Evolutionary conservation across 2,113 vertebrate species (phyloP).

Genomic region (Coracopsis vasa): DNA sequence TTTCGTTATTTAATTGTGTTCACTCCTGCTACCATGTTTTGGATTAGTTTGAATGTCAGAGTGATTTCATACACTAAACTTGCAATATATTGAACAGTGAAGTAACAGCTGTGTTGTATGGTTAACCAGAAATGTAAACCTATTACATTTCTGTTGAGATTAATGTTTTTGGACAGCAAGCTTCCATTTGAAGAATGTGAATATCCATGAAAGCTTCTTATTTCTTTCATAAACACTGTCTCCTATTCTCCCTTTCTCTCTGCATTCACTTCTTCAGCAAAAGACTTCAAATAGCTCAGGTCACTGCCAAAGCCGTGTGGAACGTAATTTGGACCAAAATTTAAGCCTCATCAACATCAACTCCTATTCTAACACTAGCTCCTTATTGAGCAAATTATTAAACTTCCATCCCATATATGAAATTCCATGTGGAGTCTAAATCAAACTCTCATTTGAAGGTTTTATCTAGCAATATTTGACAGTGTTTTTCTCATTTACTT

Average conservation of each 20-base stretch:
- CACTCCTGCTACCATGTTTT: slow-evolving; percentile 15
- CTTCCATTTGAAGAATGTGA: background rate
- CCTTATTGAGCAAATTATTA: background rate
- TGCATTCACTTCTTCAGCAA: background rate
- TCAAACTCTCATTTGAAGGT: background rate
- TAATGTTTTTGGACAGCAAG: slow-evolving; percentile 5
- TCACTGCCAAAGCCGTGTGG: background rate
- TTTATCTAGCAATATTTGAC: background rate
- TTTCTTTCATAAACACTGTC: background rate
- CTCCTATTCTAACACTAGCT: background rate
- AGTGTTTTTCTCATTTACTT: slow-evolving; percentile 6
- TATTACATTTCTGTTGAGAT: background rate
- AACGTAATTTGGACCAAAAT: background rate
- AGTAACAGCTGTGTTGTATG: background rate
- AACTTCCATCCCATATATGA: background rate
- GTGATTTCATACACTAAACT: slow-evolving; percentile 17
- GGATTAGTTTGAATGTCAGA: slow-evolving; percentile 30
- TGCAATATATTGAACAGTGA: slow-evolving; percentile 1
- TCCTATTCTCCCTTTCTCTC: background rate
- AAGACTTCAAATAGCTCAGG: background rate
- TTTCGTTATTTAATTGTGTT: slow-evolving; percentile 22
- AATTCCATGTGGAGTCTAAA: background rate
- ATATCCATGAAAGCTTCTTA: background rate
- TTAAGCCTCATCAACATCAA: background rate
- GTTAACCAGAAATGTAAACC: slow-evolving; percentile 43